Base-by-base conservation (phyloP, 2,888 invertebrate species). In the Hydrotaea diabolus region DNA sequence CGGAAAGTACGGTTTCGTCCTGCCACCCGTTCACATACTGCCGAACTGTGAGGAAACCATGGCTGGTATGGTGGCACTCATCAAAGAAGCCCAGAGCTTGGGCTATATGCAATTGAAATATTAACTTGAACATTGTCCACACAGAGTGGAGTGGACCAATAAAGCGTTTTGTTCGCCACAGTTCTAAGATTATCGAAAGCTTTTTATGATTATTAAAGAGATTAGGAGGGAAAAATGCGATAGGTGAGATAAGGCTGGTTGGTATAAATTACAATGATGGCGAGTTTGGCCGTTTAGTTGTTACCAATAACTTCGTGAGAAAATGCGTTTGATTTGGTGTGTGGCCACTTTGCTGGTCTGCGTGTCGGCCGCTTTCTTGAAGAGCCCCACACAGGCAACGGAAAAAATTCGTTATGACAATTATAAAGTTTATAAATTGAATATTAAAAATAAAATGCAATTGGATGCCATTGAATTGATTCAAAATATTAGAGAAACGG, bases 1-100 rank as follows among this genome's bases (percentile, higher is more conserved):
- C 0, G 96, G 96, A 0, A 88, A 89, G 0, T 94, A 93, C 88
- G 96, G 96, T 0, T 95, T 96, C 89, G 90, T 95, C 0, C 92
- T 96, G 0, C 96, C 96, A 0, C 89, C 94, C 0, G 90, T 92
- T 0, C 93, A 95, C 87, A 96, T 96, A 73, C 88, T 93, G n/a
- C 94, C 94, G 5, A 93, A 94, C 7, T 94, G 94, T 69, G 88
- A 93, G 76, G 95, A 96, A 90, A 93, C 94, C 0, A 80, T 94
- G 43, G 90, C 91, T 31, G 94, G 94, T 0, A 85, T 94, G 0
- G 75, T 92, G 0, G 93, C 88, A 0, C 46, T 90, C 9, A 31
- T 90, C 17, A 82, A 83, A 91, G 80, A 90, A 94, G 57, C 92
- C 93, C 23, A 89, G 89, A 0, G 93, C 23, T 73, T 90, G 82